These are phyloP conservation scores for Pseudomyrmex pallidus DNA, from an alignment of 1,140 invertebrate genomes.

Conservation along the genomic window DNA sequence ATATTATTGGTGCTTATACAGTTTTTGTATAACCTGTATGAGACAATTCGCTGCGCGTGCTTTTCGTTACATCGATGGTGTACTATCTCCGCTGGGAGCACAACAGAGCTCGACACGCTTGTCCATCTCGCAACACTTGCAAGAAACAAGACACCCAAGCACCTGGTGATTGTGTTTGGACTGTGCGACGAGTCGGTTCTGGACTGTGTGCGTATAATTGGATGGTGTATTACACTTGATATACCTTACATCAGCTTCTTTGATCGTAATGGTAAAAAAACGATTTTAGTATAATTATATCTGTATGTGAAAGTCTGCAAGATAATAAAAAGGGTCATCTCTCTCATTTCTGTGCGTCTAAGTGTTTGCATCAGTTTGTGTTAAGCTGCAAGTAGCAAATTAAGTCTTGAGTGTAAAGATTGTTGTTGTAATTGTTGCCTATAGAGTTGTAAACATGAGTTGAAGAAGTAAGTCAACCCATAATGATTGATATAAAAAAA, in stretches of 20 bases:
- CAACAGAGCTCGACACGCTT: slow-evolving; percentile 49
- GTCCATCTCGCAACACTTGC: neutral
- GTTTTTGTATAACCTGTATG: slow-evolving; percentile 33
- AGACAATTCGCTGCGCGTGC: slow-evolving; percentile 18
- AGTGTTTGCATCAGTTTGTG: neutral
- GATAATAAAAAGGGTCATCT: neutral
- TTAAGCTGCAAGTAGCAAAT: neutral
- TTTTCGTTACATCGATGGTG: slow-evolving; percentile 28
- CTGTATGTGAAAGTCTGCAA: slow-evolving; percentile 10
- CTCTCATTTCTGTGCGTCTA: neutral
- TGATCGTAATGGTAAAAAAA: slow-evolving; percentile 88
- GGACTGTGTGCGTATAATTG: slow-evolving; percentile 87
- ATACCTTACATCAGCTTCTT: slow-evolving; percentile 89
- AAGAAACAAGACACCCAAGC: slow-evolving; percentile 81
- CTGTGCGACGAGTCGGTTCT: slow-evolving; percentile 82
- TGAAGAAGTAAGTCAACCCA: too few species aligned
- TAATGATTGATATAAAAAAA: too few species aligned
- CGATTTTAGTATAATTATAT: slow-evolving; percentile 13
- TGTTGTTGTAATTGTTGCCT: too few species aligned
- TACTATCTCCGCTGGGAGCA: neutral
- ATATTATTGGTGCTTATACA: slow-evolving; percentile 53
- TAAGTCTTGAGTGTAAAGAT: too few species aligned
- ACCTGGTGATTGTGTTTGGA: slow-evolving; percentile 86
- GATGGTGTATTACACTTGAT: slow-evolving; percentile 88
- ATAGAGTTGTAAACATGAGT: too few species aligned